These are phyloP conservation scores for Alosa alosa DNA, from an alignment of 2,113 vertebrate genomes.

Conservation along the genomic window DNA sequence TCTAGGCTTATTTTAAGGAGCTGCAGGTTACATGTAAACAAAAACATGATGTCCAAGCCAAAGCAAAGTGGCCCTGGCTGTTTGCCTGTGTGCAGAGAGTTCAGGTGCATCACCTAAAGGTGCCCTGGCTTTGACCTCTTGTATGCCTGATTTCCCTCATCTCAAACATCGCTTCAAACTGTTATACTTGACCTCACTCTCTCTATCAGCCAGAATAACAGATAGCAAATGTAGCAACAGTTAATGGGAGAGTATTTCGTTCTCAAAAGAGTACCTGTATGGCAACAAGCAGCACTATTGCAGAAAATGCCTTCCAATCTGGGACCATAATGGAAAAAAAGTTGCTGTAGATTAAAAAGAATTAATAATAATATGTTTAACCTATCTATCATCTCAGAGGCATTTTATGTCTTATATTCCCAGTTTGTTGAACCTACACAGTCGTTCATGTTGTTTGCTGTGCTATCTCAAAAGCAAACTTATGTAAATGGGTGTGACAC, in stretches of 20 bases:
- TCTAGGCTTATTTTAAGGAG: background rate
- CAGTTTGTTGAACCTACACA: too few species aligned
- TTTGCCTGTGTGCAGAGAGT: background rate
- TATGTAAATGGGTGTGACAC: background rate
- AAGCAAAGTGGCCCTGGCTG: background rate
- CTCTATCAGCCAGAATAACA: too few species aligned
- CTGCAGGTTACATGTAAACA: background rate
- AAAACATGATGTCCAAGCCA: background rate
- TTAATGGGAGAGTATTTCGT: too few species aligned
- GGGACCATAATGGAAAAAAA: too few species aligned
- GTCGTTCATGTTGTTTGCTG: background rate
- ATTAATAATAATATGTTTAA: too few species aligned
- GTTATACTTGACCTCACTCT: background rate
- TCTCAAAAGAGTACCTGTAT: too few species aligned
- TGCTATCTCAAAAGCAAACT: background rate
- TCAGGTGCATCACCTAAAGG: background rate
- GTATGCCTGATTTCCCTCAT: background rate
- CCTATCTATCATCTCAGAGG: too few species aligned
- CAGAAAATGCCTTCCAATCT: too few species aligned
- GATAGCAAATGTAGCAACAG: too few species aligned
- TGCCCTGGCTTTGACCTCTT: background rate
- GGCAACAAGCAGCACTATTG: too few species aligned
- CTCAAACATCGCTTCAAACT: background rate
- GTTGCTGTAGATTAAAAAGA: too few species aligned
- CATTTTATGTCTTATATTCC: too few species aligned